These are phyloP conservation scores for Aphelocoma coerulescens DNA, from an alignment of 2,113 vertebrate species.

Conservation along the genomic window DNA sequence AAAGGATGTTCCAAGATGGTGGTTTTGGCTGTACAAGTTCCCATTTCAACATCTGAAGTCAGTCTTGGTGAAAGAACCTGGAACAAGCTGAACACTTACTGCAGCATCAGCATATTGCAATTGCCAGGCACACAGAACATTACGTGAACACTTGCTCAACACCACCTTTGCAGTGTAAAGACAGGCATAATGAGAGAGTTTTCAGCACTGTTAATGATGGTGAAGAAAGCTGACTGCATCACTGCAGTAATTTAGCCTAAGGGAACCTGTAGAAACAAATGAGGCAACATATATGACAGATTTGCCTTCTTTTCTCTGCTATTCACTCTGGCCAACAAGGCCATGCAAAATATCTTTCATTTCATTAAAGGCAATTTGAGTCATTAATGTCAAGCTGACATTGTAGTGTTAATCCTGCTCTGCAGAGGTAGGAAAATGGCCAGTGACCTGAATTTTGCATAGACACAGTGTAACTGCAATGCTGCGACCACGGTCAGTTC, in stretches of 20 bases:
- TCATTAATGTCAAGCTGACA: neutral
- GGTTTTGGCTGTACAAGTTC: neutral
- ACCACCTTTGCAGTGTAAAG: neutral
- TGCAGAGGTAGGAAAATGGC: neutral
- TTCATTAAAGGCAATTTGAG: constrained; percentile 16
- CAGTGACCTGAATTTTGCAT: neutral
- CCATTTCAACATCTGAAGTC: fast-evolving
- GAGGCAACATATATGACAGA: neutral
- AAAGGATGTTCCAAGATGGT: neutral
- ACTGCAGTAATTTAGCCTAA: neutral
- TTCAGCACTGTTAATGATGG: neutral
- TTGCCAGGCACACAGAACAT: neutral
- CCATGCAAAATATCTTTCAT: neutral
- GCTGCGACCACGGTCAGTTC: neutral
- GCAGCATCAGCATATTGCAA: neutral
- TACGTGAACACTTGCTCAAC: neutral
- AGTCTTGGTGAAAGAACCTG: neutral
- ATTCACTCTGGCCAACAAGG: neutral
- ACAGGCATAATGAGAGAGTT: neutral
- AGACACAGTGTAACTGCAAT: neutral
- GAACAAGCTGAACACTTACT: neutral
- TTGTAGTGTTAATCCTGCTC: neutral
- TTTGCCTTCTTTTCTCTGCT: neutral
- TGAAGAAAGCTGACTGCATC: neutral
- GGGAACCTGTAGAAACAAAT: neutral